phyloP scores from a whole-genome alignment of 1,140 invertebrate species.

The Proales similis region DNA sequence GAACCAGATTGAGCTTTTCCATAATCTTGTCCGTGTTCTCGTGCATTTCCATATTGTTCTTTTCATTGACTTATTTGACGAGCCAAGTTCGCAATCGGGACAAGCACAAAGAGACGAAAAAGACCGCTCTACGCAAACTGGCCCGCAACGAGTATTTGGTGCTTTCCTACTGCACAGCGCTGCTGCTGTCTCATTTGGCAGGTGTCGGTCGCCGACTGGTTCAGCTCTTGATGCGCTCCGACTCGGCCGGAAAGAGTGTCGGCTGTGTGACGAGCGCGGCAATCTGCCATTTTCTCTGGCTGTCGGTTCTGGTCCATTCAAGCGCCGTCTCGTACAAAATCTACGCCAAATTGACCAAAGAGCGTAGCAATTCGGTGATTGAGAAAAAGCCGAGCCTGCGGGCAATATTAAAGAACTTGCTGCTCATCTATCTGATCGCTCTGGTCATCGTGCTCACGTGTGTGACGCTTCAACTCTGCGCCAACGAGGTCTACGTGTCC shows the following conservation, averaged over 20 bases:
- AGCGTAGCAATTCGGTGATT: not conserved
- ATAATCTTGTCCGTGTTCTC: constrained; percentile 3
- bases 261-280: not conserved
- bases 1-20: too few relatives aligned
- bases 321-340: constrained; percentile 32
- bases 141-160: constrained; percentile 30
- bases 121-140: not conserved
- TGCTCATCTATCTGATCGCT: constrained; percentile 10
- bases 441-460: not conserved
- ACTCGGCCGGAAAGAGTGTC: not conserved
- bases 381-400: constrained; percentile 1
- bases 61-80: not conserved
- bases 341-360: constrained; percentile 15
- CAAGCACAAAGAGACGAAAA: not conserved
- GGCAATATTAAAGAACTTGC: constrained; percentile 11
- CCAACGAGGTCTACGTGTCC: not conserved
- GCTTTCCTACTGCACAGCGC: not conserved
- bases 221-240: not conserved
- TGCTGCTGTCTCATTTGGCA: constrained; percentile 18
- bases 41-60: not conserved
- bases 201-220: not conserved
- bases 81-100: not conserved
- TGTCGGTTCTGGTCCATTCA: constrained; percentile 17
- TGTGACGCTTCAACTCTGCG: constrained; percentile 7
- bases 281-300: constrained; percentile 19